Percentiles rank a stretch among this genome's conserved stretches.
These are phyloP conservation scores for Echinops telfairi DNA, from an alignment of 2,113 vertebrate species.

Conservation along the genomic window DNA sequence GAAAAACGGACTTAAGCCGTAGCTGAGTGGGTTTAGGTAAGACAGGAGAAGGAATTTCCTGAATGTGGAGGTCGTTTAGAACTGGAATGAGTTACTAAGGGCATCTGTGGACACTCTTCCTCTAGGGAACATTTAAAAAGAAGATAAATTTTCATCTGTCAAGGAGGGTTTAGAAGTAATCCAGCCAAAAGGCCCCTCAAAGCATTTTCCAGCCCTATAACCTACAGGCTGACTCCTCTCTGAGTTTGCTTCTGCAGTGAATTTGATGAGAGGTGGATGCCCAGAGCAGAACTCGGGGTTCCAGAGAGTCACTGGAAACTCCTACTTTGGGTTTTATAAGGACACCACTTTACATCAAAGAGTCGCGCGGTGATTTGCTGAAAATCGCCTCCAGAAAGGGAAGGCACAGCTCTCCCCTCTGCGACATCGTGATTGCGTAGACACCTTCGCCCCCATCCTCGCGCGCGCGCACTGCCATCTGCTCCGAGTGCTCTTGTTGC, in stretches of 20 bases:
- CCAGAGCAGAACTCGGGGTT: constrained; percentile 27
- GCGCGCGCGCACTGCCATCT: neutral
- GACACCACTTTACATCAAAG: constrained; percentile 47
- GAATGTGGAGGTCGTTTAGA: constrained; percentile 79
- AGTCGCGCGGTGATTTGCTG: constrained; percentile 10
- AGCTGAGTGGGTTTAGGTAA: constrained; percentile 73
- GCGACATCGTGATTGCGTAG: constrained; percentile 1
- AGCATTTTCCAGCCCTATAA: constrained; percentile 77
- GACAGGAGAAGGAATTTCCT: constrained; percentile 81
- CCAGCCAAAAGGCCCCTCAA: constrained; percentile 82
- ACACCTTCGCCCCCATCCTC: neutral
- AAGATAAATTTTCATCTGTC: constrained; percentile 84
- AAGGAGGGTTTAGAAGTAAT: constrained; percentile 77
- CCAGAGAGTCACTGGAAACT: neutral
- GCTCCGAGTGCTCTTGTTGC: rapidly evolving
- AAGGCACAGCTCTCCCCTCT: neutral
- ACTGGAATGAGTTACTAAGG: constrained; percentile 79
- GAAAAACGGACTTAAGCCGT: constrained; percentile 58
- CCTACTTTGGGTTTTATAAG: constrained; percentile 53
- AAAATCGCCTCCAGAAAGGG: constrained; percentile 61
- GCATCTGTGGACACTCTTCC: constrained; percentile 78
- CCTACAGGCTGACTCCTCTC: constrained; percentile 73
- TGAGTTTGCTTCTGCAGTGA: constrained; percentile 74
- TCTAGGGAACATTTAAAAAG: constrained; percentile 81
- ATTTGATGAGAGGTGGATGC: constrained; percentile 42